Conservation (phyloP, 2,797 vertebrate genomes). For the Cephalopachus bancanus region DNA sequence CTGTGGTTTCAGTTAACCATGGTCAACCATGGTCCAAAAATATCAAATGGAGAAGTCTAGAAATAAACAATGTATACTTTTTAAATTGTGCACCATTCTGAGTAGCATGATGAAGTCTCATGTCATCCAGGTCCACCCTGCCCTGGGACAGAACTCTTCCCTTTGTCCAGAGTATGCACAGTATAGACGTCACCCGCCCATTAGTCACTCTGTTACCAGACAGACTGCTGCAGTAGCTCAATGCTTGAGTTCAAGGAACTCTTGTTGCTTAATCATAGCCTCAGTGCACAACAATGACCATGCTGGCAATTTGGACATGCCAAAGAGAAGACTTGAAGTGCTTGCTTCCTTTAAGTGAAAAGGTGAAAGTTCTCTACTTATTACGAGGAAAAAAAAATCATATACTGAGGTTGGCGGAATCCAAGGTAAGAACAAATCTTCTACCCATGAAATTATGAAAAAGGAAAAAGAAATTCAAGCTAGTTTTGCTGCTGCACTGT, state of each 20-base stretch:
- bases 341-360: neutral
- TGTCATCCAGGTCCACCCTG: neutral
- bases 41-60: neutral
- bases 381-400: neutral
- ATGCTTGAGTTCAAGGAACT: neutral
- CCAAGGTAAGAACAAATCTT: neutral
- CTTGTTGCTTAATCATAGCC: neutral
- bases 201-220: neutral
- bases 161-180: neutral
- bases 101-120: neutral
- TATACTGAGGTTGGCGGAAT: neutral
- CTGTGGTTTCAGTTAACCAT: neutral
- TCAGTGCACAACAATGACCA: neutral
- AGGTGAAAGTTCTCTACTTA: neutral
- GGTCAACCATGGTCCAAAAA: neutral
- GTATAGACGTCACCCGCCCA: neutral
- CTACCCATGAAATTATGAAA: neutral
- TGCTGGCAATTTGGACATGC: neutral
- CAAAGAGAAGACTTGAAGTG: neutral
- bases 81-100: neutral
- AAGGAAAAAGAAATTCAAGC: neutral
- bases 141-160: neutral
- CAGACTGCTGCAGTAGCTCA: neutral
- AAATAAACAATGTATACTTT: neutral
- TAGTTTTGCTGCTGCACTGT: neutral